Evolutionary conservation across 2,888 invertebrate genomes (phyloP).

Genomic region (Athripsodes cinereus): DNA sequence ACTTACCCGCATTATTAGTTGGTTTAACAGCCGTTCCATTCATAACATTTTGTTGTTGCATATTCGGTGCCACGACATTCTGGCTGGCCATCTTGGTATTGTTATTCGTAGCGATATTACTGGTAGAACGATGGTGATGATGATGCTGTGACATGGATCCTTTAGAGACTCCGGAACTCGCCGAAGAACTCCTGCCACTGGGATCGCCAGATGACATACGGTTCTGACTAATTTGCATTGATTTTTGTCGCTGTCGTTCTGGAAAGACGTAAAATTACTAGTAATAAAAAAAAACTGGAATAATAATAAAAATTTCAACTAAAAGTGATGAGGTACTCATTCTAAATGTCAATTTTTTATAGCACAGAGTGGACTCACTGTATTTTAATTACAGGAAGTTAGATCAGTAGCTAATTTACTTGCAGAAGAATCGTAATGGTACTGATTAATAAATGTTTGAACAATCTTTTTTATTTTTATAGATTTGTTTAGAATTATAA

Average conservation of each 20-base stretch:
- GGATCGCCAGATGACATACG: not conserved
- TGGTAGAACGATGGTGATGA: conserved; percentile 26
- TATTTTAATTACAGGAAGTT: too few species aligned
- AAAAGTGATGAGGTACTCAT: too few species aligned
- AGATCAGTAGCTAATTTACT: too few species aligned
- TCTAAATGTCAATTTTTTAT: too few species aligned
- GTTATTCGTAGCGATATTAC: not conserved
- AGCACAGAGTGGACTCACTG: too few species aligned
- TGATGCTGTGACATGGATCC: conserved; percentile 25
- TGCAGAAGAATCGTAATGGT: too few species aligned
- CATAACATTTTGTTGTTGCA: not conserved
- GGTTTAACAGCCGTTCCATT: not conserved
- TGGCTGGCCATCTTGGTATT: not conserved
- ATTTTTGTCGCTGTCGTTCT: not conserved
- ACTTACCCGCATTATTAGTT: too few species aligned
- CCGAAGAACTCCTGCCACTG: not conserved
- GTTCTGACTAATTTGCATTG: not conserved
- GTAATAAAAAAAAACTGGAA: not conserved
- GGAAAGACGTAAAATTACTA: not conserved
- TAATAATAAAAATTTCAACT: too few species aligned
- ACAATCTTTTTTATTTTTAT: too few species aligned
- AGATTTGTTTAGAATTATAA: too few species aligned
- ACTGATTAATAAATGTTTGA: too few species aligned
- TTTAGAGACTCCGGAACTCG: conserved; percentile 1
- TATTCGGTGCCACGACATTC: not conserved